These are phyloP conservation scores for Epirrhoe tristata DNA, from an alignment of 2,888 invertebrate species.

Conservation along the genomic window DNA sequence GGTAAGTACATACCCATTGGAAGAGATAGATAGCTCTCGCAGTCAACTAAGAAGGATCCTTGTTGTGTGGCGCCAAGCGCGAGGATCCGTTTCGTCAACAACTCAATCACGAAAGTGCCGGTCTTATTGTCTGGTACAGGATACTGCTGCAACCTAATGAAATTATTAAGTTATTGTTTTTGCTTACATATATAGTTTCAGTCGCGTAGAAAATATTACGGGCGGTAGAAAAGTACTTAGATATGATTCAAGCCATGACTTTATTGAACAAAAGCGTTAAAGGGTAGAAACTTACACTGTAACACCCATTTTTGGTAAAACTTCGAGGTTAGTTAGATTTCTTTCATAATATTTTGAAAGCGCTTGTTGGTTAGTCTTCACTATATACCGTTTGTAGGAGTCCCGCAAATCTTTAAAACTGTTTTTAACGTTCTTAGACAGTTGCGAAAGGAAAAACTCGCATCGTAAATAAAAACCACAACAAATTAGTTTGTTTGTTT, in stretches of 20 bases:
- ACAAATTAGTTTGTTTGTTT: background rate
- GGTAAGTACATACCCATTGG: slow-evolving; percentile 83
- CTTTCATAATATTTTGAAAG: background rate
- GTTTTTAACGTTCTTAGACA: background rate
- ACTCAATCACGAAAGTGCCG: slow-evolving; percentile 95
- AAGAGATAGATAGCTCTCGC: slow-evolving; percentile 95
- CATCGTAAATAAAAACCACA: background rate
- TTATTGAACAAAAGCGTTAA: slow-evolving; percentile 6
- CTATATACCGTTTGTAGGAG: too few species aligned
- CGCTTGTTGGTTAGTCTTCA: background rate
- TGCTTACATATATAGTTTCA: too few species aligned
- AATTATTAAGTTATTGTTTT: background rate
- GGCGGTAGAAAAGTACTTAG: background rate
- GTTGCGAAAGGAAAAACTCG: background rate
- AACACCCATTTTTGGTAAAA: slow-evolving; percentile 84
- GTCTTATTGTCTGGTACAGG: slow-evolving; percentile 95
- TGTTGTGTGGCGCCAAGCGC: slow-evolving; percentile 94
- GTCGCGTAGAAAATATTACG: too few species aligned
- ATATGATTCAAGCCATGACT: background rate
- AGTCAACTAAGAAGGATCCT: slow-evolving; percentile 97
- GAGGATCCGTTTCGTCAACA: slow-evolving; percentile 92
- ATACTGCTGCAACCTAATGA: slow-evolving; percentile 91
- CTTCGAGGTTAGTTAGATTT: slow-evolving; percentile 35
- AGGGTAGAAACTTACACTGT: slow-evolving; percentile 82
- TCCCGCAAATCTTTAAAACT: background rate